Percentiles rank a stretch among this genome's conserved stretches.
Evolutionary conservation across 2,797 vertebrate genomes (phyloP).

Genomic region (Botia almorhae): DNA sequence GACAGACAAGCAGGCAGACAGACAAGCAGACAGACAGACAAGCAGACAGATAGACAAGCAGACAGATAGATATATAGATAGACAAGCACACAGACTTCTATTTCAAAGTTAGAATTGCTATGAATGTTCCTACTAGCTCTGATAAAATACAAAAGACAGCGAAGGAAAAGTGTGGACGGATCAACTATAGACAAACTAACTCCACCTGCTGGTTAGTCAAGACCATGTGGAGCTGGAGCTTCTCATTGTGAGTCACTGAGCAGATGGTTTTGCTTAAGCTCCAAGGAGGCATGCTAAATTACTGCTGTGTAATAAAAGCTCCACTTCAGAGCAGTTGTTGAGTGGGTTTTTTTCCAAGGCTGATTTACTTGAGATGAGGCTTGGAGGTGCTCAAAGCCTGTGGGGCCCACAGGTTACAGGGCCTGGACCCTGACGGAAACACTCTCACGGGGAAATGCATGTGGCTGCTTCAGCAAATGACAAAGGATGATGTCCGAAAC

Average conservation of each 20-base stretch:
- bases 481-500: slow-evolving; percentile 24
- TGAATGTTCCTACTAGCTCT: background rate
- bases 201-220: slow-evolving; percentile 60
- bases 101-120: background rate
- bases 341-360: slow-evolving; percentile 60
- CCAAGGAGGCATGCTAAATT: slow-evolving; percentile 65
- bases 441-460: slow-evolving; percentile 41
- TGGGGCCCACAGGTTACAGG: slow-evolving; percentile 49
- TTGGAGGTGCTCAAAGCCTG: slow-evolving; percentile 49
- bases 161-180: slow-evolving; percentile 13
- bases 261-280: slow-evolving; percentile 74
- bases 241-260: slow-evolving; percentile 52
- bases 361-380: slow-evolving; percentile 61
- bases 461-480: slow-evolving; percentile 37
- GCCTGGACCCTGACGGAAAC: slow-evolving; percentile 53
- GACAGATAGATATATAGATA: too few species aligned
- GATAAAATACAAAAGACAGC: background rate
- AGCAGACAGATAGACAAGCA: background rate
- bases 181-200: slow-evolving; percentile 8
- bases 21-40: background rate
- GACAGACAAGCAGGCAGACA: background rate
- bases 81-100: background rate
- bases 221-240: background rate
- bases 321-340: slow-evolving; percentile 54
- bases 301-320: slow-evolving; percentile 65